phyloP scores from a whole-genome alignment of 2,113 vertebrate genomes.

The Empidonax traillii region DNA sequence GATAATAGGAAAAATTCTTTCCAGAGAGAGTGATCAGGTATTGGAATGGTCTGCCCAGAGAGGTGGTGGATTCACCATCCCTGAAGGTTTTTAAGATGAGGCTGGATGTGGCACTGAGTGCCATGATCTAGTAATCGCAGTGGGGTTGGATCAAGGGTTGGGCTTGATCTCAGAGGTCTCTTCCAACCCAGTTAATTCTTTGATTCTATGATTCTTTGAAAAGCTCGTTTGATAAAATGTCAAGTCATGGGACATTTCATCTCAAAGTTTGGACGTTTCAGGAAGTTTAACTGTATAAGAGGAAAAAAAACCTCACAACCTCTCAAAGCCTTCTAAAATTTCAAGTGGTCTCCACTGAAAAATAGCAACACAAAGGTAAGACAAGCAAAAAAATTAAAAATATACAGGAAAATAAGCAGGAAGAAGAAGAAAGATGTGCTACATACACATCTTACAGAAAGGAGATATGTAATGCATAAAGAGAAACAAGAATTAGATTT shows the following conservation, averaged over 20 bases:
- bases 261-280: neutral
- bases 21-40: too few relatives aligned
- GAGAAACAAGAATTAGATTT: neutral
- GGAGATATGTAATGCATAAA: neutral
- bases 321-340: neutral
- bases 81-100: too few relatives aligned
- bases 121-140: too few relatives aligned
- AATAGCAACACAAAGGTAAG: neutral
- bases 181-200: too few relatives aligned
- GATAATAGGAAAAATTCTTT: too few relatives aligned
- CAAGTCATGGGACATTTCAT: neutral
- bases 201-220: neutral
- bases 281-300: neutral
- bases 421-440: neutral
- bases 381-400: neutral
- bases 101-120: too few relatives aligned
- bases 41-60: too few relatives aligned
- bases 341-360: neutral
- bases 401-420: neutral
- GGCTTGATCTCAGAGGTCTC: too few relatives aligned
- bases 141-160: too few relatives aligned
- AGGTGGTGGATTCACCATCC: too few relatives aligned
- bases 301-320: neutral
- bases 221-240: neutral
- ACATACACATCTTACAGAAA: neutral